phyloP scores from a whole-genome alignment of 2,888 invertebrate genomes.

The Scaptomyza caliginosa region DNA sequence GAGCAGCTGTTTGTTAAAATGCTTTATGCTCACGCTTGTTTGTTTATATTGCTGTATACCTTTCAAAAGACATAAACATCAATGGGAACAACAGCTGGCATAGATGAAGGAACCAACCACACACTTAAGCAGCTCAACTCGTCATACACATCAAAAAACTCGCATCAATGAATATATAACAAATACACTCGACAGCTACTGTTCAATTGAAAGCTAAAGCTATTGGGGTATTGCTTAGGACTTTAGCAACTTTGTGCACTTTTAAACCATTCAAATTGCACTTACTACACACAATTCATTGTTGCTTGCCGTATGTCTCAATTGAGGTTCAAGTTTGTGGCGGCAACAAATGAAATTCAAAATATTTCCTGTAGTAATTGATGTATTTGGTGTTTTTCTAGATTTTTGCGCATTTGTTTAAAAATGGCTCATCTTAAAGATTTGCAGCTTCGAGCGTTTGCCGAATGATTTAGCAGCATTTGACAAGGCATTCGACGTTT shows the following conservation, averaged over 20 bases:
- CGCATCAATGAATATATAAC: slow-evolving; percentile 41
- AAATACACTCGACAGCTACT: slow-evolving; percentile 27
- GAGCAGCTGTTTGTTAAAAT: slow-evolving; percentile 37
- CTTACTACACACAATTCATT: slow-evolving; percentile 39
- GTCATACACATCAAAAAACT: slow-evolving; percentile 37
- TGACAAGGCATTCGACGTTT: slow-evolving; percentile 50
- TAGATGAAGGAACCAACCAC: slow-evolving; percentile 15
- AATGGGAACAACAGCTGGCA: slow-evolving; percentile 47
- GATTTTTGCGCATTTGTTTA: slow-evolving; percentile 35
- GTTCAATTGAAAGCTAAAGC: slow-evolving; percentile 11
- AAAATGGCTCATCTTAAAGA: slow-evolving; percentile 46
- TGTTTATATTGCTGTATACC: slow-evolving; percentile 26
- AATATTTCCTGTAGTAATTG: slow-evolving; percentile 8
- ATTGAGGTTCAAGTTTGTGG: slow-evolving; percentile 28
- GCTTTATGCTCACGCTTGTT: slow-evolving; percentile 1
- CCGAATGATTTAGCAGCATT: slow-evolving; percentile 64
- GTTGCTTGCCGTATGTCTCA: slow-evolving; percentile 19
- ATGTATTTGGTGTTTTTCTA: slow-evolving; percentile 3
- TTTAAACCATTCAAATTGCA: slow-evolving; percentile 29
- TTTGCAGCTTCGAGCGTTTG: slow-evolving; percentile 38
- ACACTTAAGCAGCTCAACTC: slow-evolving; percentile 59
- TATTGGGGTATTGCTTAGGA: slow-evolving; percentile 1
- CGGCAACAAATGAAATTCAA: slow-evolving; percentile 42
- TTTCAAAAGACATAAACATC: slow-evolving; percentile 36
- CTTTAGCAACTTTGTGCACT: slow-evolving; percentile 9